phyloP scores from a whole-genome alignment of 2,888 invertebrate species.

The Dilophus febrilis region DNA sequence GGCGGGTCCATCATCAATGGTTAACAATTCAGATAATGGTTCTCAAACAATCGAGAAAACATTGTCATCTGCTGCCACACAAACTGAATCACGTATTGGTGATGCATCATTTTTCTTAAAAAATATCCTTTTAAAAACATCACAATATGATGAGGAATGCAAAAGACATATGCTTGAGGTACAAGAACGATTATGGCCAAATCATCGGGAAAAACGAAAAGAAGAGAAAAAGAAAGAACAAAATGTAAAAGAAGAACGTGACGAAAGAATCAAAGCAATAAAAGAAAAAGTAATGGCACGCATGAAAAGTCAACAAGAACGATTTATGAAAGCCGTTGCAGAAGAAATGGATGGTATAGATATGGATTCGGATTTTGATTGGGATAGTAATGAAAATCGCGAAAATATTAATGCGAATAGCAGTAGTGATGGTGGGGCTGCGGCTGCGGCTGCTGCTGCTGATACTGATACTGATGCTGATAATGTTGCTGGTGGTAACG shows the following conservation, averaged over 20 bases:
- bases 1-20: constrained; percentile 20
- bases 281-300: constrained; percentile 87
- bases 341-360: constrained; percentile 37
- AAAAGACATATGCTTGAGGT: constrained; percentile 52
- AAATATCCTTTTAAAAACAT: constrained; percentile 58
- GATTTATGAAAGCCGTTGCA: constrained; percentile 71
- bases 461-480: no score
- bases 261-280: constrained; percentile 68
- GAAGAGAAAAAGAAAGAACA: constrained; percentile 46
- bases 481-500: no score
- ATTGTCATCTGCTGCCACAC: neutral
- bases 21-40: neutral
- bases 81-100: constrained; percentile 36
- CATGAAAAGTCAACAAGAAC: constrained; percentile 77
- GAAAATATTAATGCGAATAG: no score
- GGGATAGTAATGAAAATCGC: no score
- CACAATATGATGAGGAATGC: constrained; percentile 50
- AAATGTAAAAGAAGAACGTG: constrained; percentile 65
- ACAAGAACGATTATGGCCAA: constrained; percentile 61
- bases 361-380: no score
- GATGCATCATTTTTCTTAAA: constrained; percentile 82
- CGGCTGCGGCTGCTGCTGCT: no score
- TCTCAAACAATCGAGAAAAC: neutral
- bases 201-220: constrained; percentile 60
- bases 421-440: no score